Evolutionary conservation across 2,888 invertebrate species (phyloP), one percentile per base, ranked within the genome.

Genomic region (Tromatobia lineatoria): DNA sequence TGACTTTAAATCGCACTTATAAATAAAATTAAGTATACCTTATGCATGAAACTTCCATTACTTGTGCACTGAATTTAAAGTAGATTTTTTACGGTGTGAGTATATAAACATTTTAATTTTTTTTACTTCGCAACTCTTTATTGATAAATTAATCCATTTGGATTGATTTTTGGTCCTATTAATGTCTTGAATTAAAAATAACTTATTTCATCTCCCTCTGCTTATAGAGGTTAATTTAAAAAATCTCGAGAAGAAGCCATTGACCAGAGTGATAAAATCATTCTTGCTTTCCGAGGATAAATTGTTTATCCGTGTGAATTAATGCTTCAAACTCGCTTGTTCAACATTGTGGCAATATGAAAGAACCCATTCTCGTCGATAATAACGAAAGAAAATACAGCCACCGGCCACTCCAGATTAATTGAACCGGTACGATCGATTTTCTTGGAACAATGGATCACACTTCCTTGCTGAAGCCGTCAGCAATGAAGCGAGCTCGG

Each of bases 381-480:
- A 54, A 61, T 29, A n/a, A n/a, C n/a, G n/a, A 25, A 45, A 47
- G 29, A 3, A 23, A 23, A 59, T 73, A 10, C 18, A 18, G 11
- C 18, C 29, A 59, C 8, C 15, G 61, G n/a, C 23, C 34, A 50
- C 13, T 13, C 50, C 8, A 25, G 38, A 66, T 75, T 42, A 42
- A 66, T 66, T 66, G 66, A 54, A 66, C 11, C 66, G 75, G 38
- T 38, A 64, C 50, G 64, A 52, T 54, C 38, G 25, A 66, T 54
- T 61, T n/a, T 25, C 25, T 66, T 38, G 42, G 38, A 25, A 76
- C 64, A 76, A 76, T 76, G 75, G 52, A 74, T 45, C 59, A n/a
- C n/a, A n/a, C n/a, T n/a, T n/a, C n/a, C n/a, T n/a, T n/a, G n/a
- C n/a, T n/a, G 61, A 50, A 18, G 18, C 15, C 38, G 29, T 10